phyloP scores from a whole-genome alignment of 2,888 invertebrate species.

The Dryomyza anilis region DNA sequence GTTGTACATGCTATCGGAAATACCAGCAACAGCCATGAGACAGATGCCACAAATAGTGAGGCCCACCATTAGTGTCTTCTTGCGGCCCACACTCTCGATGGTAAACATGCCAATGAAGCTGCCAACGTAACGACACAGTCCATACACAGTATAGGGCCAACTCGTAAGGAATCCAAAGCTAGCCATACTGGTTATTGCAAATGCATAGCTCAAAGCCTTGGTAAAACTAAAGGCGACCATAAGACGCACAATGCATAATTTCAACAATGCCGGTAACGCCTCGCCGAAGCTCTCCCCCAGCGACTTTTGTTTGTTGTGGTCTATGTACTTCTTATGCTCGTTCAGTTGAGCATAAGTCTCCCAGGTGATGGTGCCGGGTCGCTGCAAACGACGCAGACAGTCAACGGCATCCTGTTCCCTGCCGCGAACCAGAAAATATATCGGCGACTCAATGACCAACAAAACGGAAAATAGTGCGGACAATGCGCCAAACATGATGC shows the following conservation, averaged over 20 bases:
- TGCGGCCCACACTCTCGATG: slow-evolving; percentile 46
- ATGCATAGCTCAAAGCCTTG: slow-evolving; percentile 21
- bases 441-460: slow-evolving; percentile 48
- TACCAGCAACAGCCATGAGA: slow-evolving; percentile 39
- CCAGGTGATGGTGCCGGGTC: slow-evolving; percentile 37
- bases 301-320: slow-evolving; percentile 39
- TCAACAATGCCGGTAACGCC: slow-evolving; percentile 41
- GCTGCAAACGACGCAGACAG: slow-evolving; percentile 46
- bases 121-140: slow-evolving; percentile 39
- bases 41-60: slow-evolving; percentile 37
- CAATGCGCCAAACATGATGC: slow-evolving; percentile 40
- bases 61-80: slow-evolving; percentile 39
- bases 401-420: slow-evolving; percentile 48
- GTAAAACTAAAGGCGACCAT: slow-evolving; percentile 46
- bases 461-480: slow-evolving; percentile 35
- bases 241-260: slow-evolving; percentile 41
- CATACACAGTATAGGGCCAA: slow-evolving; percentile 38
- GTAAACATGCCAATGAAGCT: slow-evolving; percentile 25
- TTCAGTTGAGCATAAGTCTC: slow-evolving; percentile 46
- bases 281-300: slow-evolving; percentile 33
- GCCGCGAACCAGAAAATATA: slow-evolving; percentile 42
- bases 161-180: neutral
- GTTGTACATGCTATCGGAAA: slow-evolving; percentile 21
- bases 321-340: slow-evolving; percentile 50
- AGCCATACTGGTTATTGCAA: neutral